Percentiles rank a stretch among this genome's conserved stretches.
phyloP scores from a whole-genome alignment of 2,113 vertebrate genomes.

The Megaceryle maxima region DNA sequence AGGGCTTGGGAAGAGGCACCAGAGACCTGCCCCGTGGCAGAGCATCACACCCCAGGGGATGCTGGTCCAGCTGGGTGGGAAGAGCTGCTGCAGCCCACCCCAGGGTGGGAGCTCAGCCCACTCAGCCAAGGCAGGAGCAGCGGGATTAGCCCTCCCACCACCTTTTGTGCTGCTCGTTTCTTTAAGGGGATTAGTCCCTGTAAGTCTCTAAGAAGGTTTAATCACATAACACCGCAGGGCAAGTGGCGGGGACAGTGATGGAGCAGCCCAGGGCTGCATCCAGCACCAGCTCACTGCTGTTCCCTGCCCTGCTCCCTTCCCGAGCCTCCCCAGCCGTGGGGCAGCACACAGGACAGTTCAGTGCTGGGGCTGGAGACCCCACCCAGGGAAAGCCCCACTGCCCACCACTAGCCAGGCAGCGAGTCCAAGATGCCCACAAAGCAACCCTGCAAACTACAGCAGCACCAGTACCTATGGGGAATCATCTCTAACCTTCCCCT shows the following conservation, averaged over 20 bases:
- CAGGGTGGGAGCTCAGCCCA: neutral
- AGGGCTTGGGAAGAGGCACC: neutral
- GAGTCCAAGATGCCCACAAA: neutral
- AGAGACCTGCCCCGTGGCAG: accelerated
- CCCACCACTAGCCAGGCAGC: neutral
- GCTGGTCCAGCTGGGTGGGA: neutral
- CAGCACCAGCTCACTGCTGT: neutral
- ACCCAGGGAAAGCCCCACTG: too few species aligned
- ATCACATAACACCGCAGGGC: neutral
- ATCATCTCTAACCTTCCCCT: neutral
- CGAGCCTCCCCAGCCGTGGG: accelerated
- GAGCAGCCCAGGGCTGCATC: accelerated
- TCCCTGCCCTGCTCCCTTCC: neutral
- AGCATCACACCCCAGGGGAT: neutral
- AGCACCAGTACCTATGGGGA: neutral
- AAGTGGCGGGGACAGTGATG: accelerated
- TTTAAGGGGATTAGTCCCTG: neutral
- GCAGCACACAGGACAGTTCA: accelerated
- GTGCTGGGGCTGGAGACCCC: neutral
- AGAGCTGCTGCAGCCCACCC: neutral
- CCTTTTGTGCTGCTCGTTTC: neutral
- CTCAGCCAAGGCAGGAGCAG: neutral
- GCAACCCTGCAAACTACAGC: neutral
- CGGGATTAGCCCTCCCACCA: neutral
- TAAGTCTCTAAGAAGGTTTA: neutral